Percentiles rank a stretch among this genome's conserved stretches.
phyloP scores from a whole-genome alignment of 2,888 invertebrate species.

The Pseudoips prasinana region DNA sequence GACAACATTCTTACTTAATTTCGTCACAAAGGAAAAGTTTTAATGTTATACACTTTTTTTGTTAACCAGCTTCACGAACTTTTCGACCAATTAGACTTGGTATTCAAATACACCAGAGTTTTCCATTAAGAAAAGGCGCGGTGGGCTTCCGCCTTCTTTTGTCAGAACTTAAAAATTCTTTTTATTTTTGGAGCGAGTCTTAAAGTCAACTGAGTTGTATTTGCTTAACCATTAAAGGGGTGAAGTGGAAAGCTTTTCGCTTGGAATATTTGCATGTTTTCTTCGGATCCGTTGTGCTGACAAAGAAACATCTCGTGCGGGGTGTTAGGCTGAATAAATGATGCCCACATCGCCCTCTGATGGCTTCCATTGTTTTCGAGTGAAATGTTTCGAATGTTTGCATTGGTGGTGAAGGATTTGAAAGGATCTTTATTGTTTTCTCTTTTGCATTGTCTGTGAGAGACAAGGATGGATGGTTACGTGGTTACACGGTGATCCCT shows the following conservation, averaged over 20 bases:
- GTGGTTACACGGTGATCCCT: conserved; percentile 21
- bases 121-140: conserved; percentile 38
- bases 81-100: conserved; percentile 41
- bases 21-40: conserved; percentile 31
- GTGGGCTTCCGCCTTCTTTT: conserved; percentile 28
- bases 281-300: conserved; percentile 41
- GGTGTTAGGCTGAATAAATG: conserved; percentile 40
- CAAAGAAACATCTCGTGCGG: conserved; percentile 35
- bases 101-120: conserved; percentile 44
- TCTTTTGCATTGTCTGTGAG: conserved; percentile 19
- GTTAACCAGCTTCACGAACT: conserved; percentile 28
- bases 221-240: conserved; percentile 63
- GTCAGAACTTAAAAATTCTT: conserved; percentile 28
- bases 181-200: conserved; percentile 36
- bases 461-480: conserved; percentile 24
- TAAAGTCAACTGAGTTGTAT: conserved; percentile 48
- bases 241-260: conserved; percentile 50
- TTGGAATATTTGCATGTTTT: conserved; percentile 63
- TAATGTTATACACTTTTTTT: conserved; percentile 34
- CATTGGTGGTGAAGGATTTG: conserved; percentile 33
- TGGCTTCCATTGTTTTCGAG: conserved; percentile 37
- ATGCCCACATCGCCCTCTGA: conserved; percentile 34
- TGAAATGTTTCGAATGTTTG: conserved; percentile 37
- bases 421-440: conserved; percentile 34
- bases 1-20: conserved; percentile 31